phyloP scores from a whole-genome alignment of 2,797 vertebrate genomes.

The Nannoperca australis region DNA sequence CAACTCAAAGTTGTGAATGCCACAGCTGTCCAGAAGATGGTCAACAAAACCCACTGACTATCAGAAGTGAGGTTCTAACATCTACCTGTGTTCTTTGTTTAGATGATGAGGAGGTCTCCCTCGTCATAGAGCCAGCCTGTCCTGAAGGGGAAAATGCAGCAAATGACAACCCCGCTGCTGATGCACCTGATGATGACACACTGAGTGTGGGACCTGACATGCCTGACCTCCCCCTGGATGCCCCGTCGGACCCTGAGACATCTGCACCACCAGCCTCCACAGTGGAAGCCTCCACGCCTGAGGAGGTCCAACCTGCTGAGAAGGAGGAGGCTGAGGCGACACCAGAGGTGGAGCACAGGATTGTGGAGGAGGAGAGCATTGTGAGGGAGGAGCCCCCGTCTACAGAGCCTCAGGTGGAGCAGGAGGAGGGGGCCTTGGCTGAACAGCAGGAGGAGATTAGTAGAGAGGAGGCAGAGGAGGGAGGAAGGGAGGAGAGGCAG shows the following conservation, averaged over 20 bases:
- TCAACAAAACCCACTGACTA: background rate
- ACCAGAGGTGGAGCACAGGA: constrained; percentile 24
- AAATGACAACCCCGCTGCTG: constrained; percentile 67
- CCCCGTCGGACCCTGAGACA: constrained; percentile 39
- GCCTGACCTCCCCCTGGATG: constrained; percentile 83
- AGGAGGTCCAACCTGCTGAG: constrained; percentile 66
- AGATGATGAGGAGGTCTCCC: constrained; percentile 96
- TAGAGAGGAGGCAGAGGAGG: constrained; percentile 53
- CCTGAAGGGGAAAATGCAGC: constrained; percentile 76
- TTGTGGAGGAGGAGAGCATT: constrained; percentile 74
- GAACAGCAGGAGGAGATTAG: constrained; percentile 65
- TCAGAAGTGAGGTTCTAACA: background rate
- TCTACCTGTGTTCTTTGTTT: constrained; percentile 25
- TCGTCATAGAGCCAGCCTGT: constrained; percentile 87
- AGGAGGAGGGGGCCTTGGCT: constrained; percentile 63
- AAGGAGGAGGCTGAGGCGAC: constrained; percentile 63
- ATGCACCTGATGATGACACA: constrained; percentile 71
- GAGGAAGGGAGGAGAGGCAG: constrained; percentile 65
- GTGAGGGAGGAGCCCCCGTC: constrained; percentile 71
- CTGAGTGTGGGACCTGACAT: constrained; percentile 84
- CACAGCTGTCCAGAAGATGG: background rate
- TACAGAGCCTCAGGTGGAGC: constrained; percentile 68
- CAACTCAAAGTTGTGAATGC: background rate
- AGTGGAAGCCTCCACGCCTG: constrained; percentile 36
- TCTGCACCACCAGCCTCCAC: constrained; percentile 9